These are phyloP conservation scores for Ectropis grisescens DNA, from an alignment of 1,140 invertebrate species.

Conservation along the genomic window DNA sequence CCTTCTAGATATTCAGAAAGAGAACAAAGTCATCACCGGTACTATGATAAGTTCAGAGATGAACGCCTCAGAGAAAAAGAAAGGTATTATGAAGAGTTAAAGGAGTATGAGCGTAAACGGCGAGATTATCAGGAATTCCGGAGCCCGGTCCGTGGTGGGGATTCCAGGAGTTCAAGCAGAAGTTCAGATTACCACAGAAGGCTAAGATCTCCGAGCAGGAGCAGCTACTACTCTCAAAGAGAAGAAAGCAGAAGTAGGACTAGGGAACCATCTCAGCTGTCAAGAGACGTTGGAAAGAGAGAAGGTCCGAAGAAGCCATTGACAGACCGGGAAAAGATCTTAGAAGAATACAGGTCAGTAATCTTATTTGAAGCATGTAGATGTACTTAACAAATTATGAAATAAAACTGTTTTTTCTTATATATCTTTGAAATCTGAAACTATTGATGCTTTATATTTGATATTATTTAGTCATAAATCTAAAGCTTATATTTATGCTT, in stretches of 20 bases:
- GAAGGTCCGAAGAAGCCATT: constrained; percentile 30
- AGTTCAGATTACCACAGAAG: constrained; percentile 22
- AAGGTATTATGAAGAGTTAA: constrained; percentile 25
- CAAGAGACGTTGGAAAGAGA: constrained; percentile 8
- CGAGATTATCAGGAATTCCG: constrained; percentile 23
- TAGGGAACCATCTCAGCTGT: constrained; percentile 18
- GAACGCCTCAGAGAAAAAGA: constrained; percentile 18
- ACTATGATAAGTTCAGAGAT: too few species aligned
- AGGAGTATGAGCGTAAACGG: constrained; percentile 21
- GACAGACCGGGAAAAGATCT: constrained; percentile 70
- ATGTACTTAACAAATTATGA: neutral
- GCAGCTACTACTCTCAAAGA: constrained; percentile 16
- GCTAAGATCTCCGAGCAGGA: constrained; percentile 21
- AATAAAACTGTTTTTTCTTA: neutral
- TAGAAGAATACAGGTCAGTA: constrained; percentile 71
- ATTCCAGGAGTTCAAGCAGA: constrained; percentile 27
- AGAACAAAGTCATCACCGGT: neutral
- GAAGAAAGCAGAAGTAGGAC: constrained; percentile 22
- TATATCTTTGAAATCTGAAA: too few species aligned
- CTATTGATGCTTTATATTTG: too few species aligned
- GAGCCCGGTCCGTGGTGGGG: constrained; percentile 24
- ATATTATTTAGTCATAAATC: too few species aligned
- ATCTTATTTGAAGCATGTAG: too few species aligned
- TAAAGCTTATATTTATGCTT: too few species aligned
- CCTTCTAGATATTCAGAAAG: constrained; percentile 16